Conservation (phyloP, 2,113 vertebrate species). For the Urocitellus parryii region DNA sequence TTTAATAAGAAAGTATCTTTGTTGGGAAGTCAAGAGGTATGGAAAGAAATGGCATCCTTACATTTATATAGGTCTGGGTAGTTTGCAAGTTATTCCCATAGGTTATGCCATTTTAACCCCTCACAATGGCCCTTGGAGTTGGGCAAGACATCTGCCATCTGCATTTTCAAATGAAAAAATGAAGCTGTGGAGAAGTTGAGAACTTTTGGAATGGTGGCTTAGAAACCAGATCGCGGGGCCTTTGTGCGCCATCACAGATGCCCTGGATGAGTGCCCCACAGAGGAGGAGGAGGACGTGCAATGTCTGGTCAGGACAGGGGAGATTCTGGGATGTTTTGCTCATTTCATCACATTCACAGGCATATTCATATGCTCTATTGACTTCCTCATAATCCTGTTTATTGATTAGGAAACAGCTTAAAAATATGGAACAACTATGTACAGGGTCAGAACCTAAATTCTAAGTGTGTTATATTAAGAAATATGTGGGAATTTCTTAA, state of each 20-base stretch:
- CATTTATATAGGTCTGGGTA: neutral
- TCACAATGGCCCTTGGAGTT: neutral
- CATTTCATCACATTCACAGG: neutral
- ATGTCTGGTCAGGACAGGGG: neutral
- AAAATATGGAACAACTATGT: neutral
- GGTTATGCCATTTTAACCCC: neutral
- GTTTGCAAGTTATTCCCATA: neutral
- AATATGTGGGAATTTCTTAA: constrained; percentile 47
- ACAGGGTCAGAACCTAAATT: neutral
- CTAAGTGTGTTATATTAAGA: constrained; percentile 21
- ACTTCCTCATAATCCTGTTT: constrained; percentile 3
- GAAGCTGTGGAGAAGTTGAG: neutral
- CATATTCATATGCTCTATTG: neutral
- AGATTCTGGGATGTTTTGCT: neutral
- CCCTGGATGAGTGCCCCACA: neutral
- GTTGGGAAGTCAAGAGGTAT: neutral
- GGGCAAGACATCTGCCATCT: neutral
- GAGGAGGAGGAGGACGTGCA: neutral
- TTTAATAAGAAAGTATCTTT: neutral
- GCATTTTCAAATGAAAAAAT: neutral
- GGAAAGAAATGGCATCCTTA: neutral
- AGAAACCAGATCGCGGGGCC: neutral
- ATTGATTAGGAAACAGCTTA: constrained; percentile 11
- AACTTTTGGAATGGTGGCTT: neutral
- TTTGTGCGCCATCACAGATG: neutral